Evolutionary conservation across 1,140 invertebrate genomes (phyloP), one percentile per base, ranked within the genome.

Genomic region (Micrasema minimum): DNA sequence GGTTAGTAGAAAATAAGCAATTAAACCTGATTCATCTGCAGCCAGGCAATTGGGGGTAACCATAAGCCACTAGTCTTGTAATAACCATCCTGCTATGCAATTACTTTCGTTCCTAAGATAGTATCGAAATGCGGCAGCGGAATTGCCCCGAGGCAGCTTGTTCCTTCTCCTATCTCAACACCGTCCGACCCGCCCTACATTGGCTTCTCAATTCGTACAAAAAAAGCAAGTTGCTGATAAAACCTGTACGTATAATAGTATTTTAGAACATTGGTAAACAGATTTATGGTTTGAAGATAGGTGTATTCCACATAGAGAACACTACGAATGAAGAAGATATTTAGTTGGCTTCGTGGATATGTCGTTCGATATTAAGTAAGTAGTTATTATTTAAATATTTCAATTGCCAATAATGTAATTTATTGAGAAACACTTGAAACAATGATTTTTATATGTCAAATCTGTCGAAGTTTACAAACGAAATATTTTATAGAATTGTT

Each of bases 101-200:
- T 72, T 72, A 72, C 71, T 67, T 69, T 69, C 71, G 53, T 20
- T 67, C 31, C 14, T 14, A 38, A 72, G 71, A 72, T 72, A 46
- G 57, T 62, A 72, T 72, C 71, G 45, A 50, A 66, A 51, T 68
- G 65, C 71, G 41, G 65, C 65, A 61, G 62, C 45, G 43, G 35
- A 64, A 14, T 55, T 10, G 62, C 50, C 59, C 16, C 31, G 16
- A 31, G 69, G 50, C n/a, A n/a, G n/a, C n/a, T 71, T 20, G 38
- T 51, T 71, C 16, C n/a, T 50, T 62, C 55, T 59, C n/a, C 31
- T 38, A 31, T 31, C 26, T 31, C 26, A 31, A 31, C 38, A 18
- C 35, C 38, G 55, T 4, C 11, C 37, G 35, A 12, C 35, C 31
- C 55, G 55, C 55, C 55, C 35, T 59, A 38, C 35, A 38, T 16